Evolutionary conservation across 2,888 invertebrate species (phyloP).

Genomic region (Cartodere bifasciata): DNA sequence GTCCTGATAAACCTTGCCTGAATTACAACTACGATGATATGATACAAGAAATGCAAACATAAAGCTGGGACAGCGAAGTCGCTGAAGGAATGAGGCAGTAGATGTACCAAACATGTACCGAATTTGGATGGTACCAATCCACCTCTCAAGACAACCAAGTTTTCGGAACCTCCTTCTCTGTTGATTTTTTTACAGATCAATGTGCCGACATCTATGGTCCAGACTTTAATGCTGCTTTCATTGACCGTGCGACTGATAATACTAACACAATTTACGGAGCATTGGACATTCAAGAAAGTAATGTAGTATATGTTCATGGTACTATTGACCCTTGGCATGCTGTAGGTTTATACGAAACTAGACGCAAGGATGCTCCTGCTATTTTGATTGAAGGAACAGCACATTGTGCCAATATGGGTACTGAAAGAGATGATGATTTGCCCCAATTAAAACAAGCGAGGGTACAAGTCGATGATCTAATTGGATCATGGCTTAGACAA

Average conservation of each 20-base stretch:
- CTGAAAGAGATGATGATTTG: neutral
- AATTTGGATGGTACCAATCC: constrained; percentile 75
- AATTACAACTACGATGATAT: constrained; percentile 6
- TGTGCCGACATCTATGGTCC: constrained; percentile 70
- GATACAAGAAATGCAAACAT: constrained; percentile 3
- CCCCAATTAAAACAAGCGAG: neutral
- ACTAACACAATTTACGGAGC: constrained; percentile 70
- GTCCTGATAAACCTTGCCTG: constrained; percentile 2
- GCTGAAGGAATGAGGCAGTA: constrained; percentile 50
- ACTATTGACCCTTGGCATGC: constrained; percentile 46
- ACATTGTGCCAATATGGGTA: constrained; percentile 1
- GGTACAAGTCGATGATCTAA: too few relatives aligned
- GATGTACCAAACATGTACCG: constrained; percentile 76
- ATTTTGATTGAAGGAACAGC: constrained; percentile 14
- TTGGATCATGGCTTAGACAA: too few relatives aligned
- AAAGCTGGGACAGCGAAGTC: constrained; percentile 28
- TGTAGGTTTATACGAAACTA: constrained; percentile 38
- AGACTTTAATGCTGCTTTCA: constrained; percentile 47
- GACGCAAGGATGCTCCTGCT: constrained; percentile 17
- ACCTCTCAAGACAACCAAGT: too few relatives aligned
- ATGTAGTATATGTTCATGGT: constrained; percentile 51
- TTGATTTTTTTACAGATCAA: constrained; percentile 63
- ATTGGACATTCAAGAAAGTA: constrained; percentile 47
- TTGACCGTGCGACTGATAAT: constrained; percentile 46
- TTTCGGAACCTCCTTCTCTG: too few relatives aligned